Percentiles rank a stretch among this genome's conserved stretches.
Conservation (phyloP, 1,140 invertebrate species). For the Pseudachorutes palmiensis region DNA sequence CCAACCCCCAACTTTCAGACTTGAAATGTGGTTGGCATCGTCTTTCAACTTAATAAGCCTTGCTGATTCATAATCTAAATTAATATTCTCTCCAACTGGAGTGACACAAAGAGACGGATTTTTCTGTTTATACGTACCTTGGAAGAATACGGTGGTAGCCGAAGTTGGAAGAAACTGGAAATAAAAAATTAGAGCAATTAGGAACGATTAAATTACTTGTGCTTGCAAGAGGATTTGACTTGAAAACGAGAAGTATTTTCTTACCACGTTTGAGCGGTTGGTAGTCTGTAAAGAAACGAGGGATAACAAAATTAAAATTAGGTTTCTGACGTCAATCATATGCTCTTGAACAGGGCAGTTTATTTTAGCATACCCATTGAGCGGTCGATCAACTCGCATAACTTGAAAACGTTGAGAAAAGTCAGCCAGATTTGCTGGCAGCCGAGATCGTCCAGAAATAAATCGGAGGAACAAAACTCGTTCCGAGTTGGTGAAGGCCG, state of each 20-base stretch:
- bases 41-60: too few relatives aligned
- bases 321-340: too few relatives aligned
- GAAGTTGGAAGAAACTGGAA: conserved; percentile 63
- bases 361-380: conserved; percentile 53
- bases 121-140: too few relatives aligned
- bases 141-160: conserved; percentile 56
- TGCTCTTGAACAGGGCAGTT: too few relatives aligned
- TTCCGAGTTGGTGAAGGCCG: conserved; percentile 56
- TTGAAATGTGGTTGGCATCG: too few relatives aligned
- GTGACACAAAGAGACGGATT: too few relatives aligned
- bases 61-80: too few relatives aligned
- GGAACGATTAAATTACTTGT: conserved; percentile 42
- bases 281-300: background rate
- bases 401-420: conserved; percentile 60
- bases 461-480: conserved; percentile 60
- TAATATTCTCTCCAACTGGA: too few relatives aligned
- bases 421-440: conserved; percentile 59
- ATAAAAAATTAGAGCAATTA: conserved; percentile 39
- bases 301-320: background rate
- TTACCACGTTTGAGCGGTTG: conserved; percentile 4
- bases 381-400: conserved; percentile 52
- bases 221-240: background rate
- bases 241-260: too few relatives aligned
- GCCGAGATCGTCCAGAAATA: conserved; percentile 57
- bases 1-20: too few relatives aligned